phyloP scores from a whole-genome alignment of 2,888 invertebrate genomes.

The Erynnis tages region DNA sequence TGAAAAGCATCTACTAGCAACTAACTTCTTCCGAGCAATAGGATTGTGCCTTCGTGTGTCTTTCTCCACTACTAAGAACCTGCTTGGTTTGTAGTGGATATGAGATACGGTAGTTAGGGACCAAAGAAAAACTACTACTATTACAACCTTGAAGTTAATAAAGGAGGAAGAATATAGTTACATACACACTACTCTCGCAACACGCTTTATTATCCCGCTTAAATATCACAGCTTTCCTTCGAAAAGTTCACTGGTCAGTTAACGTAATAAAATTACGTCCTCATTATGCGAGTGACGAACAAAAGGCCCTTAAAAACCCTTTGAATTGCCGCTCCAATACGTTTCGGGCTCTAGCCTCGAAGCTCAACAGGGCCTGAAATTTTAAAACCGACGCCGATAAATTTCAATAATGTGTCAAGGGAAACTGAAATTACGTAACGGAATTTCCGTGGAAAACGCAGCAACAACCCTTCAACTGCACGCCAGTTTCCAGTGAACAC shows the following conservation, averaged over 20 bases:
- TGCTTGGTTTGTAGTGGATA: no score
- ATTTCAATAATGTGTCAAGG: conserved; percentile 25
- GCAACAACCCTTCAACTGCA: conserved; percentile 1
- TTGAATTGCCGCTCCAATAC: conserved; percentile 77
- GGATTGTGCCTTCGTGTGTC: no score
- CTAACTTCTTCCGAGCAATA: no score
- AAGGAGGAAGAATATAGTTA: no score
- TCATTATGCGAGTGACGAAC: conserved; percentile 58
- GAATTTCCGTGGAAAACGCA: conserved; percentile 5
- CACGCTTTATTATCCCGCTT: background rate
- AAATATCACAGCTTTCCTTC: conserved; percentile 20
- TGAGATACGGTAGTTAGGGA: no score
- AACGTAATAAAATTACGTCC: conserved; percentile 53
- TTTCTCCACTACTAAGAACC: no score
- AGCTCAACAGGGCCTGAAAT: conserved; percentile 69
- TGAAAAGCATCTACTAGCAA: no score
- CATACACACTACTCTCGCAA: background rate
- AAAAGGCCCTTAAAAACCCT: conserved; percentile 68
- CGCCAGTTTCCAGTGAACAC: background rate
- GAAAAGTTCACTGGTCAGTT: conserved; percentile 47
- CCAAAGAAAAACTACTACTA: no score
- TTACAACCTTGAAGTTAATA: background rate
- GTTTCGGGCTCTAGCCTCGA: conserved; percentile 66
- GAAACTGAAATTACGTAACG: conserved; percentile 1
- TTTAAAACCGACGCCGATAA: conserved; percentile 43